Percentiles rank a stretch among this genome's conserved stretches.
Conservation (phyloP, 2,888 invertebrate species). For the Stenodera caucasica region DNA sequence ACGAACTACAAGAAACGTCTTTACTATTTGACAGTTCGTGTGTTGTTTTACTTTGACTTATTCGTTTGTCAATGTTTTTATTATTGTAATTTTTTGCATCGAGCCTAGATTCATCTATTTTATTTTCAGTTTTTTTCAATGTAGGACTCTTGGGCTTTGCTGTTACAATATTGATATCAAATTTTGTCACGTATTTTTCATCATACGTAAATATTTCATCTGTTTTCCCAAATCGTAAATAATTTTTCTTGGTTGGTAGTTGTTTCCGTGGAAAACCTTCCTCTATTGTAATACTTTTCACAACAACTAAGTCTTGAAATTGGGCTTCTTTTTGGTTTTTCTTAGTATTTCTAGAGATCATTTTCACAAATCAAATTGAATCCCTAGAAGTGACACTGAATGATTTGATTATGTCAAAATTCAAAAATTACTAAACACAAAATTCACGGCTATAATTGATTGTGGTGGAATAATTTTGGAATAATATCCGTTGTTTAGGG, state of each 20-base stretch:
- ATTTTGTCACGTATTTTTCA: neutral
- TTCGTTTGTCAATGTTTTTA: neutral
- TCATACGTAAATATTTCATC: neutral
- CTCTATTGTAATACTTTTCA: neutral
- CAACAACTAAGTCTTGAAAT: neutral
- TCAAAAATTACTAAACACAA: no score
- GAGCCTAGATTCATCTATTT: neutral
- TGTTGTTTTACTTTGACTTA: neutral
- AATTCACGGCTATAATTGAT: no score
- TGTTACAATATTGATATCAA: neutral
- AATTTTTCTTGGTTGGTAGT: neutral
- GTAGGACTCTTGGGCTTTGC: neutral
- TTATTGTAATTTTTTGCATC: conserved; percentile 1
- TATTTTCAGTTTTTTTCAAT: neutral
- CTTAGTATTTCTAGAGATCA: neutral
- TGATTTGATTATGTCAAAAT: no score
- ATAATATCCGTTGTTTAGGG: no score
- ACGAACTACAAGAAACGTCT: neutral
- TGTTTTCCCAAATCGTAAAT: neutral
- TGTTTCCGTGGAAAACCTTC: neutral
- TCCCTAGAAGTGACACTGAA: no score
- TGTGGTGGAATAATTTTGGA: no score
- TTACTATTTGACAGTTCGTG: no score
- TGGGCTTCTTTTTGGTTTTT: neutral
- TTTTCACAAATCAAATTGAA: no score